Evolutionary conservation across 2,113 vertebrate species (phyloP), one percentile per base, ranked within the genome.

Genomic region (Mesocricetus auratus): DNA sequence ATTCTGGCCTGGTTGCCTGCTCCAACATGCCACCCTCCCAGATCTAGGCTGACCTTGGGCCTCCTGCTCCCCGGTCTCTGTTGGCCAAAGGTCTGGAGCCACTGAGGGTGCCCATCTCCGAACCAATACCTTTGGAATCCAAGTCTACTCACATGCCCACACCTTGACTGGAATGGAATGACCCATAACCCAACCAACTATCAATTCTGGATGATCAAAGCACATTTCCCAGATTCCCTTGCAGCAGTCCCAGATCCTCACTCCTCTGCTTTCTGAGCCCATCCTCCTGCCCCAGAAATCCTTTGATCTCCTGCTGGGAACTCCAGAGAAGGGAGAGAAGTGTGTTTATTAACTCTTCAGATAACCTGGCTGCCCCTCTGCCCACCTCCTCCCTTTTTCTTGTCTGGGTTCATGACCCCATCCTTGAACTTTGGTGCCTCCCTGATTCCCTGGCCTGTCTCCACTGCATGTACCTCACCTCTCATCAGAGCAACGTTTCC

Each of bases 311-410:
- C 42, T 60, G 58, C 1, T 45, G 36, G 17, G 11, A 74, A 56
- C 12, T 56, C 22, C 91, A n/a, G 66, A 26, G 2, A 56, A 42
- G 16, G 16, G 22, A 8, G 7, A 8, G 24, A 56, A 2, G 26
- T 82, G 58, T 83, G 69, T 83, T 94, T 50, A 89, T 91, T 91
- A 94, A 94, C 69, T 89, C 69, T 53, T 78, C 89, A 6, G 69
- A 71, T 73, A 92, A 89, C 78, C 93, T 45, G 4, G 50, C 3
- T 45, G 89, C 45, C 71, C 93, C 66, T 58, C 47, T 21, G 3
- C 5, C 22, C 16, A 26, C 53, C 60, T 85, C 31, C 36, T 89
- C 5, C 42, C 31, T 21, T 45, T 71, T 50, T 62, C 78, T 96
- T 92, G 89, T 92, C 78, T 92, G 12, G 24, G 90, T 73, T 77